A percentile compares a stretch with the other conserved stretches of the same genome.
These are phyloP conservation scores for Podarcis raffonei DNA, from an alignment of 2,113 vertebrate species.

Conservation along the genomic window DNA sequence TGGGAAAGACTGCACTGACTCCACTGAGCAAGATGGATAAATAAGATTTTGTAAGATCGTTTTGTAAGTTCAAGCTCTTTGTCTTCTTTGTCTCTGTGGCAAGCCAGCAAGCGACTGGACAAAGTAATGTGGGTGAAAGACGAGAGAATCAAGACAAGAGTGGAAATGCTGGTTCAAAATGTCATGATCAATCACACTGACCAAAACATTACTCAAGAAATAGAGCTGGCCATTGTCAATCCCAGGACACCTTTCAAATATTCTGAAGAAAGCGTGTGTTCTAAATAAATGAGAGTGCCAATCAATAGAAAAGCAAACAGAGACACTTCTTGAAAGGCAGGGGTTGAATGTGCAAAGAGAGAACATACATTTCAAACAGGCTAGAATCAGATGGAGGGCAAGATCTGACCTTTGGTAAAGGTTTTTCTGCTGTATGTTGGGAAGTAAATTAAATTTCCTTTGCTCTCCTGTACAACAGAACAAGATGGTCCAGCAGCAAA, in stretches of 20 bases:
- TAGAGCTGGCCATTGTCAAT: conserved; percentile 19
- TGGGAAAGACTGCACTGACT: no score
- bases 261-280: neutral
- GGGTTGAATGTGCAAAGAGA: neutral
- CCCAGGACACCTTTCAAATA: neutral
- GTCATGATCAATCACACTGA: conserved; percentile 24
- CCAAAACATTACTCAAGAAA: conserved; percentile 17
- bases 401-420: conserved; percentile 36
- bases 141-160: neutral
- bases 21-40: no score
- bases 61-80: neutral
- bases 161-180: conserved; percentile 27
- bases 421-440: conserved; percentile 24
- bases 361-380: conserved; percentile 26
- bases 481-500: conserved; percentile 33
- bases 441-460: conserved; percentile 47
- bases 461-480: conserved; percentile 17
- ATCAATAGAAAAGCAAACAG: conserved; percentile 17
- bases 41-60: no score
- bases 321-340: conserved; percentile 9
- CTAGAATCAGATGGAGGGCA: conserved; percentile 40
- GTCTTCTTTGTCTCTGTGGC: neutral
- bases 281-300: neutral
- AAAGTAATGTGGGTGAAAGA: neutral
- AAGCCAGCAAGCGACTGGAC: no score